Evolutionary conservation across 2,113 vertebrate species (phyloP).

Genomic region (Chaetops frenatus): DNA sequence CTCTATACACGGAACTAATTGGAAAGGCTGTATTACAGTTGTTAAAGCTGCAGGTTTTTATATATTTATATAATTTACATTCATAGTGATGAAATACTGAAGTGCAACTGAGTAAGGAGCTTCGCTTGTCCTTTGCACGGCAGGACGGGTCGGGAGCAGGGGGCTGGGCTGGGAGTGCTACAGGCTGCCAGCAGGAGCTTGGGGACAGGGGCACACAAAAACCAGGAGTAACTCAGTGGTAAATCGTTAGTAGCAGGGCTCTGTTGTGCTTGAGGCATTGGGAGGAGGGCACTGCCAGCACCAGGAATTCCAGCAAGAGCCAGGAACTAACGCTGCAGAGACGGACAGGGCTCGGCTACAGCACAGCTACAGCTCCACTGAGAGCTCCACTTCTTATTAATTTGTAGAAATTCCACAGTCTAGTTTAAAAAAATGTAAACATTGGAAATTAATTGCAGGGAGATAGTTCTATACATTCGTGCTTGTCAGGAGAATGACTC

Average conservation of each 20-base stretch:
- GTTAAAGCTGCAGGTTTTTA: constrained; percentile 83
- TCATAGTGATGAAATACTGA: constrained; percentile 79
- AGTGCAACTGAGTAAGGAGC: constrained; percentile 63
- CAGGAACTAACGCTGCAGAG: constrained; percentile 54
- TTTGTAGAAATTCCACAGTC: constrained; percentile 74
- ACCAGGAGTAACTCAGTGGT: neutral
- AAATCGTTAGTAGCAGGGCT: constrained; percentile 37
- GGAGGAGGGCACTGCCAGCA: constrained; percentile 30
- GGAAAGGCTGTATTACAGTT: constrained; percentile 86
- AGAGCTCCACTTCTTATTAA: constrained; percentile 65
- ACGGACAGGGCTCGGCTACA: constrained; percentile 62
- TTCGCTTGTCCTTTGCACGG: constrained; percentile 50
- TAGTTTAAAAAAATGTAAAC: constrained; percentile 83
- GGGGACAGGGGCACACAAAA: neutral
- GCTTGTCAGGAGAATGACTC: constrained; percentile 73
- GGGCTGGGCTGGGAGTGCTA: neutral
- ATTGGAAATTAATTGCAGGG: constrained; percentile 76
- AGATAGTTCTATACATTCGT: constrained; percentile 79
- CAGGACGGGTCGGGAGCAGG: neutral
- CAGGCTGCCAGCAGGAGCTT: constrained; percentile 27
- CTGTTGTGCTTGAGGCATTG: constrained; percentile 49
- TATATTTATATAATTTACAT: constrained; percentile 87
- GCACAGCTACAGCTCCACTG: constrained; percentile 50
- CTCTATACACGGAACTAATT: constrained; percentile 83
- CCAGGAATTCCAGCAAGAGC: constrained; percentile 53